Percentiles rank a stretch among this genome's conserved stretches.
These are phyloP conservation scores for Manis pentadactyla DNA, from an alignment of 2,797 vertebrate species.

Conservation along the genomic window DNA sequence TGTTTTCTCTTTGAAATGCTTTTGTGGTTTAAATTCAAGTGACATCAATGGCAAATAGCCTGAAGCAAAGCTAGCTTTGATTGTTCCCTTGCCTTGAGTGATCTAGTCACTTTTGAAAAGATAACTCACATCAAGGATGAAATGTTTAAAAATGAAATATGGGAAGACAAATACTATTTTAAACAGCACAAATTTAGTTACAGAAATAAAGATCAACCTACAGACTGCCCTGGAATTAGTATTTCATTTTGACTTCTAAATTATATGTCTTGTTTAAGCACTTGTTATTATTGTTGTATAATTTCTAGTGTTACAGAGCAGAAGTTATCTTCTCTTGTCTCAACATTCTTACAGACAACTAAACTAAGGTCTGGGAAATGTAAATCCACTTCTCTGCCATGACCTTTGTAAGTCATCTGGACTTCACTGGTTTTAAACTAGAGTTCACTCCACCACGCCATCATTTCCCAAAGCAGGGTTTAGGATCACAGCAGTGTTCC, in stretches of 20 bases:
- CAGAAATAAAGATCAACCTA: slow-evolving; percentile 11
- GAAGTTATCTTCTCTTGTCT: neutral
- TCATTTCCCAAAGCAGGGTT: neutral
- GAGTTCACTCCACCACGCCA: fast-evolving
- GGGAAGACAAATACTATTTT: neutral
- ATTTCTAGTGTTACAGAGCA: neutral
- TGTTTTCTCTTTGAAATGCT: slow-evolving; percentile 61
- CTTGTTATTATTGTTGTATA: neutral
- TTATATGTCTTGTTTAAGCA: neutral
- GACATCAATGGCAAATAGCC: slow-evolving; percentile 73
- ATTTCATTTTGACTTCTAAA: slow-evolving; percentile 6
- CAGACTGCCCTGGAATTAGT: neutral
- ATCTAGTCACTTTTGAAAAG: slow-evolving; percentile 56
- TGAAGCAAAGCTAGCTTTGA: slow-evolving; percentile 47
- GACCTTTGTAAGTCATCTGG: neutral
- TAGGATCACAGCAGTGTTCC: neutral
- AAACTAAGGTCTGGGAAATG: neutral
- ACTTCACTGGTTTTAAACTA: neutral
- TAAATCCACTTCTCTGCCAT: neutral
- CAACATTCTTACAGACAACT: neutral
- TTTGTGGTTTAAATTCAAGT: slow-evolving; percentile 64
- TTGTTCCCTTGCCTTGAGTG: slow-evolving; percentile 39
- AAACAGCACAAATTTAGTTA: neutral
- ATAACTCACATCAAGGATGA: slow-evolving; percentile 22
- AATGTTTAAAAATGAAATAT: slow-evolving; percentile 57